A percentile compares a stretch with the other conserved stretches of the same genome.
Evolutionary conservation across 64 coral and sea anemone genomes (phyloP).

Genomic region (Montipora efflorescens): DNA sequence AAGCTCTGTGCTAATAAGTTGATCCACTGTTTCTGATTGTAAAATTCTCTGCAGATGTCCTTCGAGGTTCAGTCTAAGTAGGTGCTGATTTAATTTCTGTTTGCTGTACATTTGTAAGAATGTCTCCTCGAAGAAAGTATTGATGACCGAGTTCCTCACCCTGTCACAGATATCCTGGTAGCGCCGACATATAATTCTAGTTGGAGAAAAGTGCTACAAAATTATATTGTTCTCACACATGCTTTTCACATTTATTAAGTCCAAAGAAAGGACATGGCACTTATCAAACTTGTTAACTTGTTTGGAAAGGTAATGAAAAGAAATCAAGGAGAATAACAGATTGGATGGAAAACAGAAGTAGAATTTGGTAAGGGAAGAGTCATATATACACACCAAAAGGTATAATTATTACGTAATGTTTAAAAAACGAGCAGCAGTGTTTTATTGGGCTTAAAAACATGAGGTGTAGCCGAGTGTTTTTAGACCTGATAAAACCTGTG

Average conservation of each 20-base stretch:
- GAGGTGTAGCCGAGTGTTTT: no score
- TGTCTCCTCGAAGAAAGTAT: constrained; percentile 75
- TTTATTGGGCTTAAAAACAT: no score
- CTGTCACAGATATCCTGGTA: constrained; percentile 74
- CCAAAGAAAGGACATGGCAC: neutral
- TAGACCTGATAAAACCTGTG: no score
- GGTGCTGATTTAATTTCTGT: constrained; percentile 79
- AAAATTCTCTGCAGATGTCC: constrained; percentile 75
- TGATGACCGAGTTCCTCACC: constrained; percentile 67
- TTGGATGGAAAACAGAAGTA: neutral
- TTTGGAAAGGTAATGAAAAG: neutral
- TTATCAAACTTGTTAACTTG: neutral
- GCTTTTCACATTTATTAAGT: neutral
- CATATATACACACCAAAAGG: no score
- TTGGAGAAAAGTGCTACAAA: neutral
- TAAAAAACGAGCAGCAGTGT: no score
- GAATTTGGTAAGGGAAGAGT: neutral
- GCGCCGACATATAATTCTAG: constrained; percentile 61
- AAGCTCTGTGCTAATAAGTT: constrained; percentile 79
- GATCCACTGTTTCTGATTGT: constrained; percentile 81
- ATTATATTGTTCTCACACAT: neutral
- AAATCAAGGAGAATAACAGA: neutral
- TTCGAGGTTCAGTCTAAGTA: constrained; percentile 82
- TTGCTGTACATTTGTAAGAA: constrained; percentile 82
- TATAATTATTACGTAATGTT: no score